These are phyloP conservation scores for Montipora capitata DNA, from an alignment of 92 coral and sea anemone species.

Conservation along the genomic window DNA sequence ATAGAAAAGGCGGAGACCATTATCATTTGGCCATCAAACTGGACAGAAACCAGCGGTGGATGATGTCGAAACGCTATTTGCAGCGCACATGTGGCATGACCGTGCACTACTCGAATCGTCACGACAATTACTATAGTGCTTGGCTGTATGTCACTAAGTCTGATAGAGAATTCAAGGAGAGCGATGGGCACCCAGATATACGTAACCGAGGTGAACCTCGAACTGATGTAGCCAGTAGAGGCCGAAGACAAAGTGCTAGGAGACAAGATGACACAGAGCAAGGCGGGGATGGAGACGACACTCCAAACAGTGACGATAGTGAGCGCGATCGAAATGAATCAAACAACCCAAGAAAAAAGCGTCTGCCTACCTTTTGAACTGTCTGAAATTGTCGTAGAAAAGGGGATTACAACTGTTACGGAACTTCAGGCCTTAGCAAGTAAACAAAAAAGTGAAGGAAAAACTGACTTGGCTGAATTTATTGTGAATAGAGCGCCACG, in stretches of 20 bases:
- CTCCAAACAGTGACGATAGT: background rate
- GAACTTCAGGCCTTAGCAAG: constrained; percentile 51
- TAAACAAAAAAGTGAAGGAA: constrained; percentile 55
- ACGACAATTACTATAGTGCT: no score
- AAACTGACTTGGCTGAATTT: constrained; percentile 61
- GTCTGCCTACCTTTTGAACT: constrained; percentile 58
- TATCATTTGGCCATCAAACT: constrained; percentile 54
- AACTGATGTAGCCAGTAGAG: no score
- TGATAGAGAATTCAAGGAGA: no score
- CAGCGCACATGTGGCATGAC: no score
- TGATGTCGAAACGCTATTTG: constrained; percentile 5
- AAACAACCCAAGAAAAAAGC: background rate
- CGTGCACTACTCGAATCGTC: no score
- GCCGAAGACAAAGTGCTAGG: background rate
- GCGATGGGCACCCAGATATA: no score
- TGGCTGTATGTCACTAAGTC: no score
- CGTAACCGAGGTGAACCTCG: no score
- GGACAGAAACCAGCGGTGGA: constrained; percentile 31
- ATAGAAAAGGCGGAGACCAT: constrained; percentile 53
- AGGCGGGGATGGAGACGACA: background rate
- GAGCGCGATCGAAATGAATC: background rate
- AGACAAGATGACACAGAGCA: background rate
- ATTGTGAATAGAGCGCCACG: constrained; percentile 36
- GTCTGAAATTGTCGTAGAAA: constrained; percentile 21
- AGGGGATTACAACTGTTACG: no score